Conservation (phyloP, 2,888 invertebrate species). For the Spialia ferax region DNA sequence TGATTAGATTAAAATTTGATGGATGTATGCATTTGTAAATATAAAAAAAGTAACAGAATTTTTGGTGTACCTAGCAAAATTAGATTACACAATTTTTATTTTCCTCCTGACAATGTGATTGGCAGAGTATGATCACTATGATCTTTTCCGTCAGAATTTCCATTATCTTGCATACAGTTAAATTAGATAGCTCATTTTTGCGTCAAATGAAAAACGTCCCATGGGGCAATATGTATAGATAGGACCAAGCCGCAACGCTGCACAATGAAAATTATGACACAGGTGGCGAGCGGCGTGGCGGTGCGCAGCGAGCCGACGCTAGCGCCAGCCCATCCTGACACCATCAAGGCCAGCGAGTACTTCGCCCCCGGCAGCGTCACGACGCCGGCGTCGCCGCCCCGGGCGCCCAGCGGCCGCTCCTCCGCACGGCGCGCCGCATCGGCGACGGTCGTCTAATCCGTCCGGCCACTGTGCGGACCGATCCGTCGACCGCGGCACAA, state of each 20-base stretch:
- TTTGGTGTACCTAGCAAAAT: too few relatives aligned
- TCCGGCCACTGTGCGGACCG: conserved; percentile 64
- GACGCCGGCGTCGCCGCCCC: conserved; percentile 44
- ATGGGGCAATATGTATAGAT: background rate
- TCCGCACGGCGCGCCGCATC: conserved; percentile 58
- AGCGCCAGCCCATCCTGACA: conserved; percentile 49
- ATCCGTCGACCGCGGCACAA: conserved; percentile 75
- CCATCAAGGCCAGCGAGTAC: conserved; percentile 42
- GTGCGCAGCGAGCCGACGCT: conserved; percentile 63
- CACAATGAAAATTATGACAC: conserved; percentile 37
- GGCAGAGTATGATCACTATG: background rate
- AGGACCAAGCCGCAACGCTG: background rate
- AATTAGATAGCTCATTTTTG: too few relatives aligned
- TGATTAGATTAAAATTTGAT: too few relatives aligned
- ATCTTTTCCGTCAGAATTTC: too few relatives aligned
- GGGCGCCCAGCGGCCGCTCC: conserved; percentile 39
- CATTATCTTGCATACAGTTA: too few relatives aligned
- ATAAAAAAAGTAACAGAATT: too few relatives aligned
- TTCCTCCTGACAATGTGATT: conserved; percentile 14
- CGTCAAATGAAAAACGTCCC: background rate
- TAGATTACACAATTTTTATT: background rate
- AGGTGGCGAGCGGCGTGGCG: conserved; percentile 86
- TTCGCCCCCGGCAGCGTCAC: conserved; percentile 51
- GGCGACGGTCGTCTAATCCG: conserved; percentile 62
- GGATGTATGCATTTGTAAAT: too few relatives aligned